Evolutionary conservation across 2,888 invertebrate species (phyloP), one percentile per base, ranked within the genome.

Genomic region (Meloe dianella): DNA sequence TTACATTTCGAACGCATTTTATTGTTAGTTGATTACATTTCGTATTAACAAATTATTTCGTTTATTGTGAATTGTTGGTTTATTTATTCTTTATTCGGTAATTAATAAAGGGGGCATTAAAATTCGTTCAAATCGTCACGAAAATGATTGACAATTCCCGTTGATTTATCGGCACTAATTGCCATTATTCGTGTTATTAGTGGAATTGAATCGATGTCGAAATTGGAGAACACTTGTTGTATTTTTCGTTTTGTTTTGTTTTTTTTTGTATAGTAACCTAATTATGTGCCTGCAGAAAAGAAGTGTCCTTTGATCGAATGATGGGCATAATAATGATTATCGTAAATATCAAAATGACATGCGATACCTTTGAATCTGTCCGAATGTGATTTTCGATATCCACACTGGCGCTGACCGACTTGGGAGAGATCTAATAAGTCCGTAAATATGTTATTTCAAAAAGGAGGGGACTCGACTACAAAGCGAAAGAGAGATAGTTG

Each of bases 371-470:
- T 77, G 77, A 78, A 73, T 77, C 73, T 71, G 74, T 76, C 76
- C 78, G 78, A 71, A 76, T 72, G 76, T 79, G 79, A 79, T 80
- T 80, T 78, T 79, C 79, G 79, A 81, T 80, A 80, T 80, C 78
- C 72, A 75, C 77, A 75, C 75, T 75, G 74, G 74, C 73, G 77
- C 75, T 77, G 77, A 74, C 76, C 76, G 77, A 77, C 71, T 75
- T 74, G 73, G 41, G n/a, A 41, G 71, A 69, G 71, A 68, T 72
- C 73, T 72, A 32, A 12, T 12, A 41, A 47, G 47, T 47, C n/a
- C 47, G 20, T 47, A n/a, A 20, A 17, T 47, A 17, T 41, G 8
- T 41, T 41, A 12, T 41, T 12, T 70, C 73, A 73, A 74, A 74
- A 47, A 20, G 47, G 47, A 47, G 70, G 66, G 64, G 47, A 30